These are phyloP conservation scores for Actinia equina DNA, from an alignment of 64 coral and sea anemone species.

Conservation along the genomic window DNA sequence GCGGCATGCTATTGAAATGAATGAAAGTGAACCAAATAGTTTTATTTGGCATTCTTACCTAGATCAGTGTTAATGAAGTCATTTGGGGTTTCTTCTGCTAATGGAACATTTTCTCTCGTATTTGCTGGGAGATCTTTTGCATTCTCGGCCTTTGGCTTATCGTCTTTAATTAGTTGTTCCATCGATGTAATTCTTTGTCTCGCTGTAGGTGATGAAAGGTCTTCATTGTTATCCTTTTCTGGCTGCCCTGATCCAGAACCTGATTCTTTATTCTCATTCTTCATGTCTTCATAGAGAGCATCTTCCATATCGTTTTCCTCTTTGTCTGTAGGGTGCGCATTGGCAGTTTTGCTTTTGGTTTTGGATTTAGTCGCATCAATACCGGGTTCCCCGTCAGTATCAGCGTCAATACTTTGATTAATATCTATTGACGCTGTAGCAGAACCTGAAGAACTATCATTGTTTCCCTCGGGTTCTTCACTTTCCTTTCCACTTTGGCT, in stretches of 20 bases:
- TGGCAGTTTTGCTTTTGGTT: background rate
- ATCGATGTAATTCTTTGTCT: conserved; percentile 8
- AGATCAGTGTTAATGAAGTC: background rate
- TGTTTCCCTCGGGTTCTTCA: background rate
- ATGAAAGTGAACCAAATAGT: background rate
- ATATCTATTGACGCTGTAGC: background rate
- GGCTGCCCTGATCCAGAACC: background rate
- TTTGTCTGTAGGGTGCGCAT: background rate
- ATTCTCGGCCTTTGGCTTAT: background rate
- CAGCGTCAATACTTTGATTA: background rate
- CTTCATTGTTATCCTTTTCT: background rate
- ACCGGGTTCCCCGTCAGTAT: background rate
- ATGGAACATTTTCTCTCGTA: background rate
- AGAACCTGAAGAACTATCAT: background rate
- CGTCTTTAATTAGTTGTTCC: background rate
- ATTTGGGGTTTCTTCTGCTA: background rate
- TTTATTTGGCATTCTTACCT: background rate
- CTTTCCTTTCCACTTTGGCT: background rate
- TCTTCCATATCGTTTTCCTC: conserved; percentile 3
- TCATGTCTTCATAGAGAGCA: background rate
- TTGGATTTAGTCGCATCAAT: background rate
- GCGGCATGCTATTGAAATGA: background rate
- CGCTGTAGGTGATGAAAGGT: background rate
- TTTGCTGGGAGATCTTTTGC: background rate
- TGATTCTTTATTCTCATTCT: background rate